These are phyloP conservation scores for Philotrypesis tridentata DNA, from an alignment of 1,140 invertebrate genomes.

Conservation along the genomic window DNA sequence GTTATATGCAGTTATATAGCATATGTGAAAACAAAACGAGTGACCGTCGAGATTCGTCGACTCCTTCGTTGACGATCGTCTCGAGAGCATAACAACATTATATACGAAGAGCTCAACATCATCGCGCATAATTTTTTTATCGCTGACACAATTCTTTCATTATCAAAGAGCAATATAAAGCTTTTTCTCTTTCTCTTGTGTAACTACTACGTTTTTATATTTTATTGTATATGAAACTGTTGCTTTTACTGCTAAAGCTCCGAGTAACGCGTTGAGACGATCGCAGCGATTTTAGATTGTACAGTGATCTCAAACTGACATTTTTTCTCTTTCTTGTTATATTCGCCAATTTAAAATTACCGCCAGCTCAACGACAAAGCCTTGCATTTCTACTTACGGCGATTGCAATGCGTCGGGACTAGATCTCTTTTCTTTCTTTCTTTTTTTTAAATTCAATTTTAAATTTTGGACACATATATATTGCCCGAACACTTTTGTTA, in stretches of 20 bases:
- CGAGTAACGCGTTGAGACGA: conserved; percentile 49
- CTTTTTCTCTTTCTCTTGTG: conserved; percentile 38
- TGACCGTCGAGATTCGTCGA: conserved; percentile 60
- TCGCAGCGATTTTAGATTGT: conserved; percentile 64
- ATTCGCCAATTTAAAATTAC: conserved; percentile 62
- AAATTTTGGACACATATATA: neutral
- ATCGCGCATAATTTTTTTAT: conserved; percentile 49
- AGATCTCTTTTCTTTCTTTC: neutral
- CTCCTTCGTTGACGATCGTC: conserved; percentile 53
- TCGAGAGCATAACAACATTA: conserved; percentile 26
- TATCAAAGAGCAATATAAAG: conserved; percentile 17
- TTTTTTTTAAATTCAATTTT: neutral
- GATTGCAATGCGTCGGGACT: neutral
- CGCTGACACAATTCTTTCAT: conserved; percentile 43
- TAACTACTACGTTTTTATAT: conserved; percentile 12
- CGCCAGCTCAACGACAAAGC: conserved; percentile 54
- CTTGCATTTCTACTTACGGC: conserved; percentile 31
- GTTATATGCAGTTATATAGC: conserved; percentile 50
- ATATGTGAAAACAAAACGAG: conserved; percentile 44
- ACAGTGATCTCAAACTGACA: conserved; percentile 72
- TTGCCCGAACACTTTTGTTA: neutral
- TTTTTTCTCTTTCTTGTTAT: conserved; percentile 60
- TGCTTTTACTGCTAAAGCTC: neutral
- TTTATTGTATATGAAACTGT: conserved; percentile 43
- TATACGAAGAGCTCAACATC: conserved; percentile 17